Evolutionary conservation across 2,888 invertebrate species (phyloP).

Genomic region (Byasa hedistus): DNA sequence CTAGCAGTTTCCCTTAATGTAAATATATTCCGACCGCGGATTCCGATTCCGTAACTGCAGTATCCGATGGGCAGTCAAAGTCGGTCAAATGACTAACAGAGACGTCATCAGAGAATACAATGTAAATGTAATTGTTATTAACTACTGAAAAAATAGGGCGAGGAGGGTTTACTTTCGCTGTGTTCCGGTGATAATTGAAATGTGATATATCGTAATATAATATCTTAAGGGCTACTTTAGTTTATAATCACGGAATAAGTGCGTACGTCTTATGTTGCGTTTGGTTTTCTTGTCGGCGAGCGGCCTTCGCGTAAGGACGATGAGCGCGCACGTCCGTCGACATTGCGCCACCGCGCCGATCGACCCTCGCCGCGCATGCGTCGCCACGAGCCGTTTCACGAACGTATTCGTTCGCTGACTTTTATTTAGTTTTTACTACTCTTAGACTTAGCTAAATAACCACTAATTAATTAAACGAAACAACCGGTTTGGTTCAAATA

Average conservation of each 20-base stretch:
- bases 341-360: slow-evolving; percentile 49
- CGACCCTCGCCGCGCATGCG: slow-evolving; percentile 33
- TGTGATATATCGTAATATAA: no score
- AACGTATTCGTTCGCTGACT: neutral
- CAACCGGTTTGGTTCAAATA: no score
- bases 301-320: slow-evolving; percentile 44
- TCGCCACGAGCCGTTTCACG: slow-evolving; percentile 10
- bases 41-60: no score
- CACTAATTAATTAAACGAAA: neutral
- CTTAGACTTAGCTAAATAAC: neutral
- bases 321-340: slow-evolving; percentile 42
- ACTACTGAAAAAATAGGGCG: no score
- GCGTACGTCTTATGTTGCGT: slow-evolving; percentile 8
- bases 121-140: no score
- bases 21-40: no score
- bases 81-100: no score
- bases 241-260: slow-evolving; percentile 1
- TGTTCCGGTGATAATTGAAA: no score
- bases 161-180: no score
- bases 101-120: no score
- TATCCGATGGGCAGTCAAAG: no score
- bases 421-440: neutral
- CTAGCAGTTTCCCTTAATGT: no score
- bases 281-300: slow-evolving; percentile 28
- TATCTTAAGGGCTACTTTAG: neutral